Evolutionary conservation across 2,113 vertebrate genomes (phyloP).

Genomic region (Syrrhaptes paradoxus): DNA sequence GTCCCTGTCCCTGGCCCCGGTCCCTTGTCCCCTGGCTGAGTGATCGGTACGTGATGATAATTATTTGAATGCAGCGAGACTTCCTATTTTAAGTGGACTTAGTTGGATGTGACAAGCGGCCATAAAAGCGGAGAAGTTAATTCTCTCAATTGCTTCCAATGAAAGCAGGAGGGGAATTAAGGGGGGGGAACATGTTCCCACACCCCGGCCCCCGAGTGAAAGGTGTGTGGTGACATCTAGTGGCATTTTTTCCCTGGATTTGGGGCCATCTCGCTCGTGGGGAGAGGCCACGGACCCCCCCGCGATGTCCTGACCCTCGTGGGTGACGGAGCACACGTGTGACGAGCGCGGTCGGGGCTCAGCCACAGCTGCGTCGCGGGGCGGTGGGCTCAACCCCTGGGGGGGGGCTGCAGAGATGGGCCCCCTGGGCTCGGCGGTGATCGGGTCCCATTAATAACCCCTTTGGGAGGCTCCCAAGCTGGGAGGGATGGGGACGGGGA

Average conservation of each 20-base stretch:
- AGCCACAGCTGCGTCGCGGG: background rate
- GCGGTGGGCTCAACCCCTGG: background rate
- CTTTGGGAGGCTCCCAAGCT: slow-evolving; percentile 67
- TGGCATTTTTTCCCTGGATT: slow-evolving; percentile 53
- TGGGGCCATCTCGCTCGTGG: slow-evolving; percentile 12
- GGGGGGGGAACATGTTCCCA: background rate
- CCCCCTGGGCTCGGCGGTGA: background rate
- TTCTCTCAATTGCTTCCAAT: slow-evolving; percentile 63
- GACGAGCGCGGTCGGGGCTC: background rate
- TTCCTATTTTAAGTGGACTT: slow-evolving; percentile 61
- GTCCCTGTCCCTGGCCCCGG: background rate
- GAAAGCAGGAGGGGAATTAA: background rate
- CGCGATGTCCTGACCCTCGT: rapidly evolving
- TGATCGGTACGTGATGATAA: slow-evolving; percentile 42
- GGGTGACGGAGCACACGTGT: background rate
- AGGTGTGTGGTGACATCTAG: slow-evolving; percentile 79
- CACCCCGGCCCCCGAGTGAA: slow-evolving; percentile 21
- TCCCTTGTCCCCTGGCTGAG: background rate
- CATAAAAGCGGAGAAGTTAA: slow-evolving; percentile 56
- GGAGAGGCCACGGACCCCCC: background rate
- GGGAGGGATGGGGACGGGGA: slow-evolving; percentile 78
- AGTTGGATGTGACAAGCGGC: slow-evolving; percentile 64
- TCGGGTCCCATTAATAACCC: slow-evolving; percentile 84
- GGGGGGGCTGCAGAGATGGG: background rate
- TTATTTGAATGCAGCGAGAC: slow-evolving; percentile 1